Percentiles rank a stretch among this genome's conserved stretches.
Conservation (phyloP, 2,797 vertebrate species). For the Sciurus carolinensis region DNA sequence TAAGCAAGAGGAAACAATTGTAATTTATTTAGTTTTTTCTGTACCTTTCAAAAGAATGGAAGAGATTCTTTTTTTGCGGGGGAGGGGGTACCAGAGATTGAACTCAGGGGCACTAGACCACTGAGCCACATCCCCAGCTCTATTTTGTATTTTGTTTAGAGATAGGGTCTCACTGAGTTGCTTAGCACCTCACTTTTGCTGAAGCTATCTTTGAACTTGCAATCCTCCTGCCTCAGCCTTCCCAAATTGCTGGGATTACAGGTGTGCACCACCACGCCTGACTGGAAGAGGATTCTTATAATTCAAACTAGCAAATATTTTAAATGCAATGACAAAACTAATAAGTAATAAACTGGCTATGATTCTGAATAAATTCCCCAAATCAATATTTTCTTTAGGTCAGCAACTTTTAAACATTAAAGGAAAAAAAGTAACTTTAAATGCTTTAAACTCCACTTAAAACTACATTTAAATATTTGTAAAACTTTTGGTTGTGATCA, state of each 20-base stretch:
- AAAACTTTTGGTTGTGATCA: conserved; percentile 36
- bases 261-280: no score
- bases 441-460: conserved; percentile 23
- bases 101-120: no score
- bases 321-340: conserved; percentile 42
- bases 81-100: no score
- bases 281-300: background rate
- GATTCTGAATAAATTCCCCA: conserved; percentile 58
- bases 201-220: no score
- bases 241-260: no score
- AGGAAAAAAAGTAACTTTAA: conserved; percentile 55
- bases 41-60: background rate
- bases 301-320: conserved; percentile 56
- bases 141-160: no score
- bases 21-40: conserved; percentile 43
- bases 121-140: no score
- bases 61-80: background rate
- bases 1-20: background rate
- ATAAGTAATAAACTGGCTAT: conserved; percentile 3
- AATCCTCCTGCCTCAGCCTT: no score
- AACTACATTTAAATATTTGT: conserved; percentile 52
- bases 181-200: no score
- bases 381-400: conserved; percentile 48
- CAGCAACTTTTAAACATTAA: conserved; percentile 39
- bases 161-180: no score